phyloP scores from a whole-genome alignment of 2,888 invertebrate species.

The Watsonalla binaria region DNA sequence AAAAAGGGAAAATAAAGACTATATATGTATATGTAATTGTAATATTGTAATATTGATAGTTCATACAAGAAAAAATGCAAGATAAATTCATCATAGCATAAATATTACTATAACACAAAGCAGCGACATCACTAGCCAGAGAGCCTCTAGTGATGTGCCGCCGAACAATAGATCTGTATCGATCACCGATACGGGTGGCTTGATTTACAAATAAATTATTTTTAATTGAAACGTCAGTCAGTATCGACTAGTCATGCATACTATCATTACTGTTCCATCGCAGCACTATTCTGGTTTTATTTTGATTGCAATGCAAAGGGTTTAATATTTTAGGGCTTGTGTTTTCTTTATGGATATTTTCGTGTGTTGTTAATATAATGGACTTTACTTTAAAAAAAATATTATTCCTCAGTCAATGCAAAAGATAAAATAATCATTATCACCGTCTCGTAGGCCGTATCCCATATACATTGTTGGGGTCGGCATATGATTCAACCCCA shows the following conservation, averaged over 20 bases:
- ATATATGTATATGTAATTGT: too few relatives aligned
- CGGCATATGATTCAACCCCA: too few relatives aligned
- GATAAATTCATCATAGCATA: background rate
- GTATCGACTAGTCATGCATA: slow-evolving; percentile 19
- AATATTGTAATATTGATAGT: too few relatives aligned
- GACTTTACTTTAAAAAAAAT: too few relatives aligned
- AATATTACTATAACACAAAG: slow-evolving; percentile 9
- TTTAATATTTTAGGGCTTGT: background rate
- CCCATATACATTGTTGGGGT: too few relatives aligned
- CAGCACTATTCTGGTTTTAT: slow-evolving; percentile 10
- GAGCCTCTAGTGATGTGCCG: slow-evolving; percentile 42
- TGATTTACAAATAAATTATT: slow-evolving; percentile 48
- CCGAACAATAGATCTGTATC: slow-evolving; percentile 41
- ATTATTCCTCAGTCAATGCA: too few relatives aligned
- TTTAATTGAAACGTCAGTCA: slow-evolving; percentile 61
- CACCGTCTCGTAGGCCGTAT: too few relatives aligned
- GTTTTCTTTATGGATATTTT: too few relatives aligned
- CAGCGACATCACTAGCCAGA: slow-evolving; percentile 45
- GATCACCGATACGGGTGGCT: slow-evolving; percentile 21
- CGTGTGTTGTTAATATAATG: too few relatives aligned
- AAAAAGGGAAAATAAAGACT: too few relatives aligned
- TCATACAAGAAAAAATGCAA: too few relatives aligned
- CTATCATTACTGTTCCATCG: slow-evolving; percentile 8
- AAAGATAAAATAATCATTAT: too few relatives aligned
- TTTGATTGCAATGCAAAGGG: slow-evolving; percentile 12